Conservation (phyloP, 2,888 invertebrate genomes). For the Fabriciana adippe region DNA sequence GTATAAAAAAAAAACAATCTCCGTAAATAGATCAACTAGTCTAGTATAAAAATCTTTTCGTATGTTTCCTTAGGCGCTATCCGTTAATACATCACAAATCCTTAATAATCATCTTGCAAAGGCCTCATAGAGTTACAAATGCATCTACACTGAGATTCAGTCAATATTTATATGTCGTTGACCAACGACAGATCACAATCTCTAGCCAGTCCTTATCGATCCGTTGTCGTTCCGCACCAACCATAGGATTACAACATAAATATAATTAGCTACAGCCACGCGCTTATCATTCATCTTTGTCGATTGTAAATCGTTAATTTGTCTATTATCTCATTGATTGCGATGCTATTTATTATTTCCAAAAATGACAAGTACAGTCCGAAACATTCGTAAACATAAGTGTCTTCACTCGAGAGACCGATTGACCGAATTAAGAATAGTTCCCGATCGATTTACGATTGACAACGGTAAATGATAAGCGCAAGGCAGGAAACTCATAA, state of each 20-base stretch:
- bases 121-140: conserved; percentile 83
- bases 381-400: conserved; percentile 4
- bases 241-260: conserved; percentile 80
- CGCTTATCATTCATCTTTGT: not conserved
- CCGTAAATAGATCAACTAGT: conserved; percentile 83
- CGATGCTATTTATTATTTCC: too few species aligned
- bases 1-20: conserved; percentile 82
- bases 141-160: conserved; percentile 84
- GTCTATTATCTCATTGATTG: too few species aligned
- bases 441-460: not conserved
- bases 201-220: conserved; percentile 77
- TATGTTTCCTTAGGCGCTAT: conserved; percentile 83
- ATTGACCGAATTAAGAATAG: not conserved
- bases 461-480: not conserved
- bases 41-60: conserved; percentile 83
- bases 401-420: not conserved
- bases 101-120: conserved; percentile 82
- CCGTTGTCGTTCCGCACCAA: conserved; percentile 77
- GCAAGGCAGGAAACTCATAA: conserved; percentile 72
- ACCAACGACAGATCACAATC: conserved; percentile 83
- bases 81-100: conserved; percentile 83
- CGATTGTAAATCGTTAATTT: not conserved
- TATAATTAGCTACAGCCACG: conserved; percentile 72
- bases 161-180: conserved; percentile 83
- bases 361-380: not conserved